These are phyloP conservation scores for Lamellibrachia satsuma DNA, from an alignment of 2,888 invertebrate genomes.

Conservation along the genomic window DNA sequence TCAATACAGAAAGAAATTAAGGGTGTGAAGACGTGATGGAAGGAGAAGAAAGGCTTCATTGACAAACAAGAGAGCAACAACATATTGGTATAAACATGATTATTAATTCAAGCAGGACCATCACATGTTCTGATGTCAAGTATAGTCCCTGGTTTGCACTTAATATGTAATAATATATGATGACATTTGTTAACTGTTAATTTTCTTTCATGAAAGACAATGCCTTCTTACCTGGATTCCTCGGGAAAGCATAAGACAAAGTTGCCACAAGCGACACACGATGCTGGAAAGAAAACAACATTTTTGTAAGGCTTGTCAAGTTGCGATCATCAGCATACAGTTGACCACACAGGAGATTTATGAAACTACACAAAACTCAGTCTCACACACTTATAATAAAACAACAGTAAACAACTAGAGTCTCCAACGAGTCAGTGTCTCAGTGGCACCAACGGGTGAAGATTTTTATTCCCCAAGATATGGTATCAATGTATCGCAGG, in stretches of 20 bases:
- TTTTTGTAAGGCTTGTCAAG: background rate
- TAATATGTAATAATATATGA: background rate
- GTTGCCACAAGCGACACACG: slow-evolving; percentile 70
- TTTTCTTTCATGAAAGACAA: background rate
- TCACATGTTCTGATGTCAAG: background rate
- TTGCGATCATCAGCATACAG: too few species aligned
- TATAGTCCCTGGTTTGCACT: background rate
- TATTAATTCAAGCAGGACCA: background rate
- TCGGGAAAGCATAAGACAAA: slow-evolving; percentile 69
- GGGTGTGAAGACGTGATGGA: too few species aligned
- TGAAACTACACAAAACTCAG: too few species aligned
- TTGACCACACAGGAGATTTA: too few species aligned
- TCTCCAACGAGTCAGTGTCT: too few species aligned
- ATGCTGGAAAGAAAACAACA: slow-evolving; percentile 59
- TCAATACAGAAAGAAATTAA: background rate
- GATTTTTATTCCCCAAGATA: too few species aligned
- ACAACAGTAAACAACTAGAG: too few species aligned
- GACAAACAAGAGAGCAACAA: too few species aligned
- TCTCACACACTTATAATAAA: too few species aligned
- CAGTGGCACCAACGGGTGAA: too few species aligned
- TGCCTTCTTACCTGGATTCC: slow-evolving; percentile 62
- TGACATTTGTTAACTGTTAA: background rate
- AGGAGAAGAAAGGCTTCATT: too few species aligned
- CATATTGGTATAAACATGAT: background rate
- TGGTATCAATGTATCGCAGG: too few species aligned